phyloP scores from a whole-genome alignment of 1,140 invertebrate genomes.

The Fragariocoptes setiger region DNA sequence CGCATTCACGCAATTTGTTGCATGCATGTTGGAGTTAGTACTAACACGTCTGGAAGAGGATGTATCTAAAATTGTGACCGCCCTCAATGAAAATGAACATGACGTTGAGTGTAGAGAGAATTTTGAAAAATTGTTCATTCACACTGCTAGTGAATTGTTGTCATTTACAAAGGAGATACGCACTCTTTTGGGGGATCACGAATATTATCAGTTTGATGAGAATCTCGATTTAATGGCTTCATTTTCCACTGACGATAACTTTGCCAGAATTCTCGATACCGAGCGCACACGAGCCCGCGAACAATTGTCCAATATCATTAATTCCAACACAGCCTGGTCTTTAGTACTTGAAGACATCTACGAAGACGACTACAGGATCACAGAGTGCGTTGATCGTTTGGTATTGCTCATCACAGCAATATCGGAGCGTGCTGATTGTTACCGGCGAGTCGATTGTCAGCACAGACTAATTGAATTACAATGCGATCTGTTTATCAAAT shows the following conservation, averaged over 20 bases:
- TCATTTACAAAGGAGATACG: neutral
- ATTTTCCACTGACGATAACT: neutral
- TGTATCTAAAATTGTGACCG: neutral
- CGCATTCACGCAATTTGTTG: neutral
- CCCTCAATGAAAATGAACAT: neutral
- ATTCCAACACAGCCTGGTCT: neutral
- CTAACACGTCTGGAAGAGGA: neutral
- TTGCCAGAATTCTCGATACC: neutral
- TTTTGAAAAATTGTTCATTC: neutral
- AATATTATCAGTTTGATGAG: neutral
- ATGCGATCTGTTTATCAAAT: neutral
- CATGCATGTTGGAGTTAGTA: neutral
- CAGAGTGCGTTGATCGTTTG: neutral
- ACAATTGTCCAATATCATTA: neutral
- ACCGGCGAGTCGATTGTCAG: neutral
- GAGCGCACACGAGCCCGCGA: neutral
- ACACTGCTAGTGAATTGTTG: neutral
- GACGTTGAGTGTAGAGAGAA: neutral
- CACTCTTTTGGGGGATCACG: neutral
- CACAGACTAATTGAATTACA: neutral
- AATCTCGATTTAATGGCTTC: neutral
- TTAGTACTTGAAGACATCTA: neutral
- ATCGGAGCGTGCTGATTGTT: neutral
- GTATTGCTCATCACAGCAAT: neutral
- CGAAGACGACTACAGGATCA: neutral